Evolutionary conservation across 2,113 vertebrate genomes (phyloP).

Genomic region (Coreoperca whiteheadi): DNA sequence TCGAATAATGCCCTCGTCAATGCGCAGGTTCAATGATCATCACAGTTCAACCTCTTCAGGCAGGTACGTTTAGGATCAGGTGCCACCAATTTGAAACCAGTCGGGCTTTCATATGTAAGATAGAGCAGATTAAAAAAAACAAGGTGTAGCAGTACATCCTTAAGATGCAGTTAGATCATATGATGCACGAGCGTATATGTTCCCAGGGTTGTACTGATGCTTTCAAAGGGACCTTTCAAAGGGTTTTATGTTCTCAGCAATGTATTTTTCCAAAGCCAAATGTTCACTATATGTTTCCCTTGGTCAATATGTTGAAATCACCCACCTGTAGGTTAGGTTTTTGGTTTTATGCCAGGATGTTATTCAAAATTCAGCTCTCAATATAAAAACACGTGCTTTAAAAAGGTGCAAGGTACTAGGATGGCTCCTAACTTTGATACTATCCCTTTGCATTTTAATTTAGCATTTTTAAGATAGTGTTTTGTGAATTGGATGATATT

Average conservation of each 20-base stretch:
- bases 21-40: background rate
- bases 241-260: no score
- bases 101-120: background rate
- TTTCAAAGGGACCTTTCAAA: no score
- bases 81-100: background rate
- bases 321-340: no score
- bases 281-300: no score
- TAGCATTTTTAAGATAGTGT: background rate
- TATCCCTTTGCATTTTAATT: no score
- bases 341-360: constrained; percentile 14
- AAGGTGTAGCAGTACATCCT: no score
- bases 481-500: background rate
- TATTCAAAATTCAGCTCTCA: constrained; percentile 11
- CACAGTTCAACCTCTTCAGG: background rate
- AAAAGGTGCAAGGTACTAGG: background rate
- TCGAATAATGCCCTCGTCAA: background rate
- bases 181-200: no score
- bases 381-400: background rate
- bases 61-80: background rate
- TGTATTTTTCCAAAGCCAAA: no score
- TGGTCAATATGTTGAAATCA: no score
- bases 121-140: background rate
- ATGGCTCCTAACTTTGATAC: background rate
- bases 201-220: no score
- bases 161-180: no score